These are phyloP conservation scores for Alectura lathami DNA, from an alignment of 2,113 vertebrate genomes.

Conservation along the genomic window DNA sequence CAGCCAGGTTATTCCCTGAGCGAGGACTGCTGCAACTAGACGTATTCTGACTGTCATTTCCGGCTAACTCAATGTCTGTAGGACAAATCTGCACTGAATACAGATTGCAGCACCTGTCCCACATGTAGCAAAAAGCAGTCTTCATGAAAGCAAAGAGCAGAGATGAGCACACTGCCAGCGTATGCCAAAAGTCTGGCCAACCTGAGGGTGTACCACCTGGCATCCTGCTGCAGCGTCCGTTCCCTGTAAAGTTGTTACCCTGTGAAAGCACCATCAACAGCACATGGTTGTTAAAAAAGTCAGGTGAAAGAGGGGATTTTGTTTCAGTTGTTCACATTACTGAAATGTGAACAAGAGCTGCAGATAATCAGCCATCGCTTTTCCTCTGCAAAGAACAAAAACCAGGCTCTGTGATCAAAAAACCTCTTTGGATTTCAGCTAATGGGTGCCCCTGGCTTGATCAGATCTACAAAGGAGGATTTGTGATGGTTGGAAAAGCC, in stretches of 20 bases:
- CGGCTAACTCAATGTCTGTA: background rate
- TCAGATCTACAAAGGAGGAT: background rate
- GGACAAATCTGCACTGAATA: background rate
- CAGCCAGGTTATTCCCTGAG: background rate
- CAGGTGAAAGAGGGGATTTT: background rate
- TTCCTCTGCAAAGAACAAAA: conserved; percentile 14
- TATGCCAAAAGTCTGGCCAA: background rate
- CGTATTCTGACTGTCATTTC: background rate
- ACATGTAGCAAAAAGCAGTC: background rate
- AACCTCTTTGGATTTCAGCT: conserved; percentile 2
- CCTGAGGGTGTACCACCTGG: background rate
- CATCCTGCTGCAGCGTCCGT: background rate
- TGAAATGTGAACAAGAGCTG: background rate
- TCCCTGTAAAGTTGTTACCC: background rate
- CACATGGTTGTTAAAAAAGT: background rate
- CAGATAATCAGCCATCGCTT: background rate
- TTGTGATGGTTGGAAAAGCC: background rate
- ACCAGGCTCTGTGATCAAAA: background rate
- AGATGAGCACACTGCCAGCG: background rate
- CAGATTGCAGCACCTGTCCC: background rate
- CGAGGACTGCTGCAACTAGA: background rate
- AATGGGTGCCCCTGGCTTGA: background rate
- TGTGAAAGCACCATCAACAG: background rate
- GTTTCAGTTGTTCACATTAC: background rate
- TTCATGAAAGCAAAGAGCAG: background rate